Percentiles rank a stretch among this genome's conserved stretches.
phyloP scores from a whole-genome alignment of 2,797 vertebrate genomes.

The Glossophaga mutica region DNA sequence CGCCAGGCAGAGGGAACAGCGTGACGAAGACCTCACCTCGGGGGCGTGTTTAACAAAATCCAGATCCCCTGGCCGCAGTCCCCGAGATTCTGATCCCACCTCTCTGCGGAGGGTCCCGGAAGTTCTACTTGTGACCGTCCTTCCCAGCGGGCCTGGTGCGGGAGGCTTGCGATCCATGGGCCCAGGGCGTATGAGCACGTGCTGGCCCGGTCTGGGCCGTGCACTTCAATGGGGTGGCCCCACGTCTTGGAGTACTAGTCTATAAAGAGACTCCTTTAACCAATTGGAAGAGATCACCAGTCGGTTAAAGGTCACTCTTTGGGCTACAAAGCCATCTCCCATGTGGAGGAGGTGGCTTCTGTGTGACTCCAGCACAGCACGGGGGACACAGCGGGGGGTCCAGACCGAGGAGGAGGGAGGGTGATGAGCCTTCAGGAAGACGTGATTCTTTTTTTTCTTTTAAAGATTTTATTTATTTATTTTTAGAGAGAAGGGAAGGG shows the following conservation, averaged over 20 bases:
- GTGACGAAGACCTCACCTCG: background rate
- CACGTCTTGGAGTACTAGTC: background rate
- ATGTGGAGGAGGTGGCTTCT: background rate
- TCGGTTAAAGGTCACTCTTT: background rate
- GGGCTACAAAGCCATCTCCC: background rate
- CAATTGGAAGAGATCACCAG: background rate
- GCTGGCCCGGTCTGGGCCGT: background rate
- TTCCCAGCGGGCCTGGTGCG: background rate
- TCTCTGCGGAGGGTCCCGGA: background rate
- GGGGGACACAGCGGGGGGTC: rapidly evolving
- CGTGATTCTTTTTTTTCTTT: too few relatives aligned
- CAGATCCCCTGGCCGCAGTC: too few relatives aligned
- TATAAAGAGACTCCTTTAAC: background rate
- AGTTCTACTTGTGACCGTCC: background rate
- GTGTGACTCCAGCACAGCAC: rapidly evolving
- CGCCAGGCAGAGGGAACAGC: background rate
- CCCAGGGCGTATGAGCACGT: rapidly evolving
- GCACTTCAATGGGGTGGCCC: background rate
- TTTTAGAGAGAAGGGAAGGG: too few relatives aligned
- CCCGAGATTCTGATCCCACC: background rate
- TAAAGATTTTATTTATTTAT: too few relatives aligned
- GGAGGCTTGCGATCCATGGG: rapidly evolving
- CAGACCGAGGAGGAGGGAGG: background rate
- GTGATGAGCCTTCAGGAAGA: rapidly evolving
- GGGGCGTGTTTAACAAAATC: background rate